Evolutionary conservation across 1,140 invertebrate genomes (phyloP).

Genomic region (Rhyacophila brunnea): DNA sequence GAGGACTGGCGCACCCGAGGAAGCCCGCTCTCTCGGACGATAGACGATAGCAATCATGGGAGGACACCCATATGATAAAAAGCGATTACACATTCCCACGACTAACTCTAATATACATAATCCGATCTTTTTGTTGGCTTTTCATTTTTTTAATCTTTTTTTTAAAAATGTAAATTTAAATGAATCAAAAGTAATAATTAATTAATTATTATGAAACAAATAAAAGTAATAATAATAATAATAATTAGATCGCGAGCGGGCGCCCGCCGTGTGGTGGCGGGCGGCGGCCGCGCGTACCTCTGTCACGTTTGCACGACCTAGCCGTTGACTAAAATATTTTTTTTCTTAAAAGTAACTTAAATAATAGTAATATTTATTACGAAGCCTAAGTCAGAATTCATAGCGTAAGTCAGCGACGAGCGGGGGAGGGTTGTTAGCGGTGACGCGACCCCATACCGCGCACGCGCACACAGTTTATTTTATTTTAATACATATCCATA

Average conservation of each 20-base stretch:
- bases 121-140: constrained; percentile 31
- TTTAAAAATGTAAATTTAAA: constrained; percentile 21
- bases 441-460: constrained; percentile 14
- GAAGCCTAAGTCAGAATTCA: constrained; percentile 36
- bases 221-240: constrained; percentile 13
- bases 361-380: constrained; percentile 33
- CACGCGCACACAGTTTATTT: constrained; percentile 8
- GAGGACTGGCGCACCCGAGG: neutral
- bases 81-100: constrained; percentile 27
- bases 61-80: constrained; percentile 27
- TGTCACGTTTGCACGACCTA: constrained; percentile 25
- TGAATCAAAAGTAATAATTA: constrained; percentile 3
- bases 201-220: constrained; percentile 17
- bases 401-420: constrained; percentile 33
- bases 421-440: neutral
- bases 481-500: no score
- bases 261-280: neutral
- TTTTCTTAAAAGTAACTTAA: constrained; percentile 33
- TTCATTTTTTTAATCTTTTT: constrained; percentile 33
- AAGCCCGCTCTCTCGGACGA: neutral
- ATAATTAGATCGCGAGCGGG: neutral
- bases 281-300: neutral
- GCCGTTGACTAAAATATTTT: constrained; percentile 30
- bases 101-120: constrained; percentile 30
- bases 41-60: neutral